Evolutionary conservation across 2,113 vertebrate species (phyloP).

Genomic region (Opisthocomus hoazin): DNA sequence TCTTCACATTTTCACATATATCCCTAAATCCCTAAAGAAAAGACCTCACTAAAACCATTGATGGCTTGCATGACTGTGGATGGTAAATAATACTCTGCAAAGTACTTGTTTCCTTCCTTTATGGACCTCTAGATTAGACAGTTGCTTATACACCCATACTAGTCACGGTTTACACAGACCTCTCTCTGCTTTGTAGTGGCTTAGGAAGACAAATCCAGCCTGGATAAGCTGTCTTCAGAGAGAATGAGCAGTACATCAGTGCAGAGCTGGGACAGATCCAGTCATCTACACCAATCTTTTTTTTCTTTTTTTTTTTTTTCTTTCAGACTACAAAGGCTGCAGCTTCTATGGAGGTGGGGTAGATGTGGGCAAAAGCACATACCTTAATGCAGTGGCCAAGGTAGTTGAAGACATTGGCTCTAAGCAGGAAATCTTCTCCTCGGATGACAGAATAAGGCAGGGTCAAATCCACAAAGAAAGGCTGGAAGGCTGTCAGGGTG

Average conservation of each 20-base stretch:
- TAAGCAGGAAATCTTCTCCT: constrained; percentile 79
- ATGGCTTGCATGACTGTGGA: not conserved
- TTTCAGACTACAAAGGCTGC: not conserved
- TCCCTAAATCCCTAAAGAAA: not conserved
- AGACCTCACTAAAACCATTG: not conserved
- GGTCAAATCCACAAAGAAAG: constrained; percentile 83
- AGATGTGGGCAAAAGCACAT: not conserved
- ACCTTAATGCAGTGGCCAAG: constrained; percentile 49
- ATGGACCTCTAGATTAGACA: no score
- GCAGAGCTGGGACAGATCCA: not conserved
- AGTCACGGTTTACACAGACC: not conserved
- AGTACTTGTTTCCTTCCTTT: not conserved
- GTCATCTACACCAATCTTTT: not conserved
- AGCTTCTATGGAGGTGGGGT: not conserved
- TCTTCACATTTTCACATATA: not conserved
- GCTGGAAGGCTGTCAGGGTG: constrained; percentile 73
- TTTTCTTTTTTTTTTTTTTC: not conserved
- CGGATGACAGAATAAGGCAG: constrained; percentile 79
- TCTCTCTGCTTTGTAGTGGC: not conserved
- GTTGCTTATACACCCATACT: not conserved
- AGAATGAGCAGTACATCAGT: not conserved
- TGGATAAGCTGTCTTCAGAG: not conserved
- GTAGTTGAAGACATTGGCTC: constrained; percentile 74
- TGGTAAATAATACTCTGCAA: not conserved
- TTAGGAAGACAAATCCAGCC: not conserved